Evolutionary conservation across 1,140 invertebrate species (phyloP), one percentile per base, ranked within the genome.

Genomic region (Heliothis subflexa): DNA sequence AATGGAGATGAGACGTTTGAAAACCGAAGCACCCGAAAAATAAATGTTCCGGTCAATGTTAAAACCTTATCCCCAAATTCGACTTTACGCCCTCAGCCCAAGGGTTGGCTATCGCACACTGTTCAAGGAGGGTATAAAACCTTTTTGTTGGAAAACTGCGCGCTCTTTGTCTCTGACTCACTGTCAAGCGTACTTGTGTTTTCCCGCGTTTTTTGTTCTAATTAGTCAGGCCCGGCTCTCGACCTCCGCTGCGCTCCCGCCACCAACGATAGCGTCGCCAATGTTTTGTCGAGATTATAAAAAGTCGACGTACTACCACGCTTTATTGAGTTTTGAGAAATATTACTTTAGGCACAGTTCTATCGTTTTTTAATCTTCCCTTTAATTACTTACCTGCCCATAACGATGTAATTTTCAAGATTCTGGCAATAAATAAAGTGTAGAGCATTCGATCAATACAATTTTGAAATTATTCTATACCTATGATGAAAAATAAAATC

Each of bases 171-270:
- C 93, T 93, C 93, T 92, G 89, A 87, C 89, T 94, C 91, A 91
- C 90, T 94, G 93, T 94, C 91, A 93, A 94, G 93, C 91, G 86
- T 92, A 91, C 93, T 94, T 91, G 85, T 94, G 91, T 94, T 93
- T 93, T 92, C 91, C 91, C 93, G 91, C 91, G 91, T 93, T 94
- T 94, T 94, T 94, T 94, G 93, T 94, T 94, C 91, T 93, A 94
- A 94, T 94, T 94, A 93, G 91, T 92, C 91, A 88, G 85, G 87
- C 91, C 86, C 88, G 85, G 85, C 90, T 88, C 91, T 92, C 89
- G 87, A 89, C 86, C 78, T 77, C 73, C 72, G 80, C 62, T 21
- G 64, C 66, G 73, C 79, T 76, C 52, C 79, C 40, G 71, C 72
- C 28, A 49, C 72, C 73, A 11, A 64, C 59, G 80, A 57, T 72